phyloP scores from a whole-genome alignment of 2,113 vertebrate species.

The Macroglossus sobrinus region DNA sequence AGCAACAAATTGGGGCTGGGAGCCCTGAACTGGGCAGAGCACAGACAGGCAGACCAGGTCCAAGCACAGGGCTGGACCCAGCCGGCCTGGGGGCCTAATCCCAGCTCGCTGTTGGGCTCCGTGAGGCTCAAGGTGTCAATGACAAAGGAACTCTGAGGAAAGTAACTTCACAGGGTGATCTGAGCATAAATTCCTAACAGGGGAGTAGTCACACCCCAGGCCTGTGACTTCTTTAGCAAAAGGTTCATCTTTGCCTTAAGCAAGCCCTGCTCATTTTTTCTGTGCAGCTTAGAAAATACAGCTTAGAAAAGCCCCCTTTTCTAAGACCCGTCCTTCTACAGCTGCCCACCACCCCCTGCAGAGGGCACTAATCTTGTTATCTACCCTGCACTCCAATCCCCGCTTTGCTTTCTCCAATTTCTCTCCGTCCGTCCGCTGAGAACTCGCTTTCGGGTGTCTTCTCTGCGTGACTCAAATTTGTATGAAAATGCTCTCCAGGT shows the following conservation, averaged over 20 bases:
- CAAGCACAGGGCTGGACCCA: too few species aligned
- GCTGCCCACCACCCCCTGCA: neutral
- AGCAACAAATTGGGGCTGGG: neutral
- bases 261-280: neutral
- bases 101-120: neutral
- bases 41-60: fast-evolving
- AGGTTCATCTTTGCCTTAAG: neutral
- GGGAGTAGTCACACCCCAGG: neutral
- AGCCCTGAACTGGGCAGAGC: neutral
- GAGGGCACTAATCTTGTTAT: too few species aligned
- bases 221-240: neutral
- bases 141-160: neutral
- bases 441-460: neutral
- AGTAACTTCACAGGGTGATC: neutral
- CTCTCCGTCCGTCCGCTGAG: neutral
- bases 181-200: neutral
- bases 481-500: neutral
- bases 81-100: neutral
- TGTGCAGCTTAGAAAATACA: neutral
- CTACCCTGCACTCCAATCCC: neutral
- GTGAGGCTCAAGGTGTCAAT: neutral
- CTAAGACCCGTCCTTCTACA: neutral
- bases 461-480: neutral
- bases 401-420: too few species aligned
- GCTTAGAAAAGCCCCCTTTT: neutral